Base-by-base conservation (phyloP, 2,888 invertebrate species). In the Nesidiocoris tenuis region DNA sequence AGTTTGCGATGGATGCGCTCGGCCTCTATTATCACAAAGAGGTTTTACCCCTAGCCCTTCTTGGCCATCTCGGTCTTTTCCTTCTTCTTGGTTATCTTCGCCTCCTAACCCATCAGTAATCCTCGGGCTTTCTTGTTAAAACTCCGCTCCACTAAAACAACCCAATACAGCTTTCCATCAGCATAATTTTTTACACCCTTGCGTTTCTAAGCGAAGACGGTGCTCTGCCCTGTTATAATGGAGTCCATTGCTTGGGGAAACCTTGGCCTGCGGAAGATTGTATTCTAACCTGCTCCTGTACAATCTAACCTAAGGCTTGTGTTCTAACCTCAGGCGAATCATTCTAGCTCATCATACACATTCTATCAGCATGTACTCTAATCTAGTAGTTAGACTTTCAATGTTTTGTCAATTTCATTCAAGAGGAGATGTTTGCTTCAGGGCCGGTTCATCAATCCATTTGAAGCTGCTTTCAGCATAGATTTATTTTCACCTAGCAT, bases 1-100 rank as follows among this genome's bases (percentile, higher is more conserved):
- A 39, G 39, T 39, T 39, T 39, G 18, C 65, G 65, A 18, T 65
- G 65, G 39, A 65, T 39, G 65, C 65, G 39, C 65, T 65, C 65
- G 25, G 23, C 65, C 23, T 39, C 65, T 39, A 65, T 65, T 65
- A 65, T 65, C 65, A 17, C 39, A 65, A 39, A 65, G 65, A 65
- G 65, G 65, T 65, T 65, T 65, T 23, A n/a, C n/a, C 19, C 64
- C 21, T 12, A 17, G 19, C 39, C 39, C 25, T 65, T 65, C 65
- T 19, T 65, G 19, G 19, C 25, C 25, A 39, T 65, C 24, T 24
- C 63, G 63, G 63, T 25, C 25, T 39, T 39, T 39, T 39, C 39
- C 7, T 39, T n/a, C 65, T 19, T 2, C 22, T 1, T n/a, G n/a
- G n/a, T n/a, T 39, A 39, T 39, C 39, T 39, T 2, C 1, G 39